A percentile compares a stretch with the other conserved stretches of the same genome.
Conservation (phyloP, 35 echinoderm and acorn worm species). For the Heliocidaris erythrogramma region DNA sequence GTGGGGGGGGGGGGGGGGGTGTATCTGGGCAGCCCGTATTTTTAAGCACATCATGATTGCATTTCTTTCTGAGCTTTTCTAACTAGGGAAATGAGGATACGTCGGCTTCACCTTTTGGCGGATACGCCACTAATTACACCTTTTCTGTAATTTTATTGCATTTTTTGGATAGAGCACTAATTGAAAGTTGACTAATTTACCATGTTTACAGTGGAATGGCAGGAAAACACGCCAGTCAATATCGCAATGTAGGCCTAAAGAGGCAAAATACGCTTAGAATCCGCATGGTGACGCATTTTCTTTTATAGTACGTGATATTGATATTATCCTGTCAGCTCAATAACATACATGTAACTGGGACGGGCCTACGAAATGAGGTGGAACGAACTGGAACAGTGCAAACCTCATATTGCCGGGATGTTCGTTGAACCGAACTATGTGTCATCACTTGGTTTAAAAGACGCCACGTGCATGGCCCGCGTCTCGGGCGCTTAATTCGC, state of each 20-base stretch:
- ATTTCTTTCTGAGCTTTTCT: too few species aligned
- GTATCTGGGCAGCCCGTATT: too few species aligned
- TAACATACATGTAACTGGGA: background rate
- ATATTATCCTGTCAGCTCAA: background rate
- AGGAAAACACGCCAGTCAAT: too few species aligned
- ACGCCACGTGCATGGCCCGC: background rate
- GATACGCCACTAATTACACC: background rate
- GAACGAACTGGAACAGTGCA: background rate
- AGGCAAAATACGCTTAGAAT: too few species aligned
- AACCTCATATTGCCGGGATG: background rate
- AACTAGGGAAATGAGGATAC: too few species aligned
- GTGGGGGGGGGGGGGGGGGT: too few species aligned
- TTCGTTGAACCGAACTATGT: constrained; percentile 5
- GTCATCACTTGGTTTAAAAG: background rate
- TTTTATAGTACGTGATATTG: too few species aligned
- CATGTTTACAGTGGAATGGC: background rate
- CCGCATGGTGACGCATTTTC: too few species aligned
- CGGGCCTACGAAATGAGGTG: background rate
- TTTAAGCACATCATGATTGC: too few species aligned
- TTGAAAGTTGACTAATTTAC: background rate
- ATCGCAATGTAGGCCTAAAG: too few species aligned
- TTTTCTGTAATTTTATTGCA: background rate
- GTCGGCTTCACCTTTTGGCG: too few species aligned
- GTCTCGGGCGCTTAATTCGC: constrained; percentile 7
- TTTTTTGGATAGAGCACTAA: background rate